Percentiles rank a stretch among this genome's conserved stretches.
phyloP scores from a whole-genome alignment of 2,113 vertebrate genomes.

The Epinephelus fuscoguttatus region DNA sequence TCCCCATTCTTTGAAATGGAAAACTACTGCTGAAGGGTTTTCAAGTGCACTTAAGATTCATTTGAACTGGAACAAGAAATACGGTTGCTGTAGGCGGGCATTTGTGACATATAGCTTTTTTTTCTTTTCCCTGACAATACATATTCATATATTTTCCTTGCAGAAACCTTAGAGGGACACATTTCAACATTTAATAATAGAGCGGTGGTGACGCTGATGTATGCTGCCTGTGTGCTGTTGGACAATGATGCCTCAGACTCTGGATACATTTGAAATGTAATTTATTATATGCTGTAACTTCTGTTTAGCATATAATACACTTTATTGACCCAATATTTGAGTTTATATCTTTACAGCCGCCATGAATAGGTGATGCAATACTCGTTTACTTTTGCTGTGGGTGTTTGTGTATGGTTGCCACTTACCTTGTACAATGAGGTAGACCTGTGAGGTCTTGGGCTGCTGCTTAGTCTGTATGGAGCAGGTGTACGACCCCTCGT shows the following conservation, averaged over 20 bases:
- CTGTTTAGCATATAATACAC: not conserved
- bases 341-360: not conserved
- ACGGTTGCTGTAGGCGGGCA: constrained; percentile 20
- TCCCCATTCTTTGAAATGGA: constrained; percentile 59
- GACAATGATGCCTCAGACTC: constrained; percentile 8
- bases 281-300: not conserved
- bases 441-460: constrained; percentile 96
- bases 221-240: constrained; percentile 1
- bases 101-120: constrained; percentile 22
- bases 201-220: constrained; percentile 3
- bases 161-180: constrained; percentile 11
- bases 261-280: not conserved
- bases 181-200: constrained; percentile 13
- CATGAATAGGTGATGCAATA: not conserved
- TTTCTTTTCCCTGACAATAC: constrained; percentile 6
- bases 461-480: constrained; percentile 98
- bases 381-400: not conserved
- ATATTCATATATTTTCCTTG: constrained; percentile 30
- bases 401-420: not conserved
- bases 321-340: not conserved
- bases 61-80: constrained; percentile 50
- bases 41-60: constrained; percentile 56
- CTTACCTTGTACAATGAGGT: constrained; percentile 99
- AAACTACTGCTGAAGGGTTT: constrained; percentile 53
- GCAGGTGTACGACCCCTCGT: constrained; percentile 97